These are phyloP conservation scores for Diuraphis noxia DNA, from an alignment of 1,140 invertebrate genomes.

Conservation along the genomic window DNA sequence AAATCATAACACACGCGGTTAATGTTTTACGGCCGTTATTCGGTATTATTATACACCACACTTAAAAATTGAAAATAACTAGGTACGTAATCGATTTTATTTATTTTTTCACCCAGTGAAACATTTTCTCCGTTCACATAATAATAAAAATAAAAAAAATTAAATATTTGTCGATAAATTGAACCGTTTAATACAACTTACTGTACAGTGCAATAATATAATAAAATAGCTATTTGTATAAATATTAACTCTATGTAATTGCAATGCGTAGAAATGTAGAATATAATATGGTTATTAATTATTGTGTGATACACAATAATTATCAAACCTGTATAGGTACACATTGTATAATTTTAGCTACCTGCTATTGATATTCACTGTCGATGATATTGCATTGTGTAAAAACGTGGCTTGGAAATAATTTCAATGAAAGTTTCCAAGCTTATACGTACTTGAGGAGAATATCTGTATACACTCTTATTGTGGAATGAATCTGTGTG, in stretches of 20 bases:
- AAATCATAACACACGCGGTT: neutral
- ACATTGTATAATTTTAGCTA: too few species aligned
- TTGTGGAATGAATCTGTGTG: neutral
- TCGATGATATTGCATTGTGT: too few species aligned
- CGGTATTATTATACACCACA: neutral
- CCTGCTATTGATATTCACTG: too few species aligned
- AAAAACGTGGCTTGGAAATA: neutral
- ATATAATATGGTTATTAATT: neutral
- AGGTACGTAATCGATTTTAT: neutral
- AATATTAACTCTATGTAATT: neutral
- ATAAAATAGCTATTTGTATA: neutral
- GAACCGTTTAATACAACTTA: neutral
- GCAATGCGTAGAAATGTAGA: too few species aligned
- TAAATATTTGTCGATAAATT: neutral
- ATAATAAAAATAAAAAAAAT: neutral
- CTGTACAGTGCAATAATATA: neutral
- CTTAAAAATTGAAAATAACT: constrained; percentile 15
- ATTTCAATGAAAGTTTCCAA: neutral
- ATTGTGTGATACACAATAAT: too few species aligned
- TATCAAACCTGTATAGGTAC: too few species aligned
- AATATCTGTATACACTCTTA: neutral
- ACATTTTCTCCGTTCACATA: neutral
- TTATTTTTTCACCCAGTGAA: neutral
- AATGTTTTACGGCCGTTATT: neutral
- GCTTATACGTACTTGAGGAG: neutral